A percentile compares a stretch with the other conserved stretches of the same genome.
Conservation (phyloP, 2,113 vertebrate species). For the Ancistrus triradiatus region DNA sequence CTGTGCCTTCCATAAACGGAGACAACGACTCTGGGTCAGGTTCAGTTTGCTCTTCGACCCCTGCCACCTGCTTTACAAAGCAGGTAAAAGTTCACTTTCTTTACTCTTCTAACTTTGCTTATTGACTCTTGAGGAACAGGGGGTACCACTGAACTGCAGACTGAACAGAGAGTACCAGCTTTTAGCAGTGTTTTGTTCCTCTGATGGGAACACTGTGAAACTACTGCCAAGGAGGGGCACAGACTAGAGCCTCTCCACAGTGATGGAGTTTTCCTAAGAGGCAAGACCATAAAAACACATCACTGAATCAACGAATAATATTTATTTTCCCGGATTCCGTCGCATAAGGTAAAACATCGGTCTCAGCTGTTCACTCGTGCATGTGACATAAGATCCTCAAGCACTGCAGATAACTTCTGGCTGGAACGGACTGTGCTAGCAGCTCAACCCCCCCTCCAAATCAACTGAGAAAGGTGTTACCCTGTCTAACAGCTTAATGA, state of each 20-base stretch:
- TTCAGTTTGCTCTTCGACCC: not conserved
- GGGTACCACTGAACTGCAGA: slow-evolving; percentile 13
- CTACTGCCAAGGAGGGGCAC: slow-evolving; percentile 28
- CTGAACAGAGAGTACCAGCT: slow-evolving; percentile 1
- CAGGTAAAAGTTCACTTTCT: not conserved
- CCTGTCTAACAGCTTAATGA: not conserved
- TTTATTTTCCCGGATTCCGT: not conserved
- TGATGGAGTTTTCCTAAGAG: not conserved
- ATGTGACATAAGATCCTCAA: not conserved
- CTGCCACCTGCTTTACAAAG: not conserved
- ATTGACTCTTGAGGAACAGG: slow-evolving; percentile 27
- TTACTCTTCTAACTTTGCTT: slow-evolving; percentile 1
- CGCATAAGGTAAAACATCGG: not conserved
- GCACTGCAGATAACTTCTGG: not conserved
- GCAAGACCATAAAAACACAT: not conserved
- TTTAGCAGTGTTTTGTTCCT: slow-evolving; percentile 23
- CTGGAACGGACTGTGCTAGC: not conserved
- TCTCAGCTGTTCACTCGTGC: not conserved
- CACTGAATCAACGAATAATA: not conserved
- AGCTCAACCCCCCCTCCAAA: not conserved
- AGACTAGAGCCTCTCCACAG: not conserved
- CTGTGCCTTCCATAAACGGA: not conserved
- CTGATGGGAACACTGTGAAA: slow-evolving; percentile 23
- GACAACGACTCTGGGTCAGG: not conserved
- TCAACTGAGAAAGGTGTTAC: slow-evolving; percentile 22